These are phyloP conservation scores for Malurus splendens DNA, from an alignment of 2,797 vertebrate species.

Conservation along the genomic window DNA sequence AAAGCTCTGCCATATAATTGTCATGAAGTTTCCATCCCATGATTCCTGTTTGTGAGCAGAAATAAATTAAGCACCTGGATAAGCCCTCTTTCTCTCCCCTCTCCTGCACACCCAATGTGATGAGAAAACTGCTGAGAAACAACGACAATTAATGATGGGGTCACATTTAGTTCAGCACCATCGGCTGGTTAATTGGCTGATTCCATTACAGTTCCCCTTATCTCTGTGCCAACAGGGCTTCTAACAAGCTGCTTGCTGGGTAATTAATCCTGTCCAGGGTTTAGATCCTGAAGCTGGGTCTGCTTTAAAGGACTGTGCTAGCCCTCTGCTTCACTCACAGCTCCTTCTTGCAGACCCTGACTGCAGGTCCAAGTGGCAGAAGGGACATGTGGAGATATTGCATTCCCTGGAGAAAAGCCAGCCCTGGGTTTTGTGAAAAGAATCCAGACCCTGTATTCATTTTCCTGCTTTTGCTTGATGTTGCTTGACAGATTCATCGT, in stretches of 20 bases:
- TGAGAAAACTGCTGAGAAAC: constrained; percentile 71
- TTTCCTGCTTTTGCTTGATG: neutral
- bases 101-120: constrained; percentile 8
- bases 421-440: neutral
- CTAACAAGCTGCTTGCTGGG: constrained; percentile 63
- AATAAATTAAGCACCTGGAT: constrained; percentile 45
- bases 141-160: constrained; percentile 68
- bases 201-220: constrained; percentile 62
- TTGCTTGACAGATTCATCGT: neutral
- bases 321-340: neutral
- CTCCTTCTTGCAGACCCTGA: neutral
- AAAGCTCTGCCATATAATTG: constrained; percentile 39
- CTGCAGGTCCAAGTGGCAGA: neutral
- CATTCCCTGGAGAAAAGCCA: neutral
- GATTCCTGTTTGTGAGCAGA: constrained; percentile 53
- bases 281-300: constrained; percentile 28
- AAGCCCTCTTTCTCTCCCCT: constrained; percentile 11
- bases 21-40: constrained; percentile 20
- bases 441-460: neutral
- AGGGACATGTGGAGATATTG: neutral
- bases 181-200: constrained; percentile 73
- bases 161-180: constrained; percentile 73
- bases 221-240: constrained; percentile 53
- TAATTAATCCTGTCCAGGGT: constrained; percentile 66
- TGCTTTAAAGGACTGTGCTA: constrained; percentile 15